These are phyloP conservation scores for Lepidonotus clava DNA, from an alignment of 2,888 invertebrate genomes.

Conservation along the genomic window DNA sequence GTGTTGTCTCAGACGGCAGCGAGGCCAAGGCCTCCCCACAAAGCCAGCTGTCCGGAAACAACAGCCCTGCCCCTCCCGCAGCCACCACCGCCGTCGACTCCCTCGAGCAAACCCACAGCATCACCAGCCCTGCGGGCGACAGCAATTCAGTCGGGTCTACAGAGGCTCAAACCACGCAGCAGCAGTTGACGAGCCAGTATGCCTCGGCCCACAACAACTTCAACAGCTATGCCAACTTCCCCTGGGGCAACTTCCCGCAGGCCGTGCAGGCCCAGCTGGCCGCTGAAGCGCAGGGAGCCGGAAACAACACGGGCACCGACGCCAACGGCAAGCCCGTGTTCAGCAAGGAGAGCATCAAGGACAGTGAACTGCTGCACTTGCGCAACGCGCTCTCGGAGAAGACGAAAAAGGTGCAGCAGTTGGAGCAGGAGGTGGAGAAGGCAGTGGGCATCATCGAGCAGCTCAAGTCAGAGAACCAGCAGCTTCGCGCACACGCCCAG, in stretches of 20 bases:
- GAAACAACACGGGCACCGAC: not conserved
- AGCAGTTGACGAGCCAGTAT: constrained; percentile 29
- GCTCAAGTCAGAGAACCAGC: constrained; percentile 57
- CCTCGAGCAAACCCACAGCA: constrained; percentile 5
- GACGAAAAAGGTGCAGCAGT: constrained; percentile 65
- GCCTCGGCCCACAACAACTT: constrained; percentile 63
- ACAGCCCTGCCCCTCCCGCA: constrained; percentile 38
- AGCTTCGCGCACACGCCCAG: constrained; percentile 43
- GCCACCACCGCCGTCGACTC: constrained; percentile 22
- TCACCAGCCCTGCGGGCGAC: constrained; percentile 6
- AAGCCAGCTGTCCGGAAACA: constrained; percentile 7
- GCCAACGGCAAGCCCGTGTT: constrained; percentile 52
- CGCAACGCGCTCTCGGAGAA: constrained; percentile 66
- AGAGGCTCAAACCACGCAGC: not conserved
- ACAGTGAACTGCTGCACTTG: constrained; percentile 65
- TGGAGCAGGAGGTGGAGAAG: constrained; percentile 65
- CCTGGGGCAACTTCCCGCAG: constrained; percentile 58
- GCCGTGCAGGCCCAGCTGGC: constrained; percentile 10
- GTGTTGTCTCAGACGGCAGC: constrained; percentile 24
- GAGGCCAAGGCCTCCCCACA: constrained; percentile 31
- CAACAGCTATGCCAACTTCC: constrained; percentile 64
- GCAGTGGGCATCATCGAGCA: constrained; percentile 64
- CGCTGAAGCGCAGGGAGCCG: not conserved
- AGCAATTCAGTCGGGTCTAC: constrained; percentile 25
- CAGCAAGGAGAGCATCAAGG: constrained; percentile 61